Evolutionary conservation across 2,797 vertebrate species (phyloP).

Genomic region (Glossophaga mutica): DNA sequence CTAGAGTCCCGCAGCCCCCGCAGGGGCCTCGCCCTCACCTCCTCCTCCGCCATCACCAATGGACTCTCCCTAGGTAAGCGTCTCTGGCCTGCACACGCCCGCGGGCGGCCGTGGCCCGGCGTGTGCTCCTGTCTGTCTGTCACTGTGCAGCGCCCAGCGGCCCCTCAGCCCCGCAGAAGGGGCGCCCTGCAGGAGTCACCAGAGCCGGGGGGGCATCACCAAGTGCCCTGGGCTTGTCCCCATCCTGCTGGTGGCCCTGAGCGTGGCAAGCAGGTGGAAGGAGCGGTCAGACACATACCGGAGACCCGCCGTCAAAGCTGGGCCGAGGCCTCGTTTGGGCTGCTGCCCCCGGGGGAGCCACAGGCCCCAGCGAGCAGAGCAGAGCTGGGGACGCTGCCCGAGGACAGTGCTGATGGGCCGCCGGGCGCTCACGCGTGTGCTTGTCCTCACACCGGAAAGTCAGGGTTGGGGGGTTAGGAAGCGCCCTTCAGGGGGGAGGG

Average conservation of each 20-base stretch:
- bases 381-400: neutral
- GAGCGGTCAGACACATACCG: neutral
- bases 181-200: neutral
- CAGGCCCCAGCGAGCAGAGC: neutral
- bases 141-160: constrained; percentile 32
- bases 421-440: neutral
- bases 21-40: constrained; percentile 80
- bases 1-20: constrained; percentile 93
- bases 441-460: neutral
- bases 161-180: neutral
- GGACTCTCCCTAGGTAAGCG: constrained; percentile 89
- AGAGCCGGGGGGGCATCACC: neutral
- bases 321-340: neutral
- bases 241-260: neutral
- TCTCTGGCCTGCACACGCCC: neutral
- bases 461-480: neutral
- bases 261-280: neutral
- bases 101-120: neutral
- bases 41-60: constrained; percentile 85
- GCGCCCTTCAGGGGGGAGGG: neutral
- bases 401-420: neutral
- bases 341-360: neutral
- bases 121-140: constrained; percentile 53
- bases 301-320: neutral
- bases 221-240: neutral